Percentiles rank a stretch among this genome's conserved stretches.
Conservation (phyloP, 2,113 vertebrate species). For the Aphelocoma coerulescens region DNA sequence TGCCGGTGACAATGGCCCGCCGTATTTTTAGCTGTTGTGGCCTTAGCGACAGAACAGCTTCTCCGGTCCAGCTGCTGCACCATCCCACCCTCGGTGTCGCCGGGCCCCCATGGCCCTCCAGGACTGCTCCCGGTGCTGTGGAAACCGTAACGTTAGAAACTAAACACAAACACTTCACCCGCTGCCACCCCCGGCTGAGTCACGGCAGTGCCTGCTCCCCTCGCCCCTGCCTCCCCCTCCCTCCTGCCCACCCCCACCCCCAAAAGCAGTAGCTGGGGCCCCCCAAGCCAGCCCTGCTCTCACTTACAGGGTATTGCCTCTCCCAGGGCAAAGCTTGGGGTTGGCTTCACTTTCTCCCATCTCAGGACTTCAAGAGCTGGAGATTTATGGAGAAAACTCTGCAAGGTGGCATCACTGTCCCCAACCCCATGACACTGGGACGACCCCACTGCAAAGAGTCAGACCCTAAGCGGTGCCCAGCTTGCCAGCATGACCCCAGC, state of each 20-base stretch:
- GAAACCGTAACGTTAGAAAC: constrained; percentile 56
- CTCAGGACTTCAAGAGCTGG: background rate
- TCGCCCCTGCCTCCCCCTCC: background rate
- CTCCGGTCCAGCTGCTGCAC: background rate
- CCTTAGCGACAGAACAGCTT: background rate
- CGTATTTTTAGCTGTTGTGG: constrained; percentile 51
- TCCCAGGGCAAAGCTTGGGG: background rate
- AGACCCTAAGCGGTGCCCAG: accelerated
- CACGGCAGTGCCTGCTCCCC: background rate
- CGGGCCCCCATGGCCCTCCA: background rate
- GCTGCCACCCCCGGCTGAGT: constrained; percentile 45
- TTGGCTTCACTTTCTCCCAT: background rate
- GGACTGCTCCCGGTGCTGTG: constrained; percentile 7
- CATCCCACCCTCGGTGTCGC: background rate
- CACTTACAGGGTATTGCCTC: background rate
- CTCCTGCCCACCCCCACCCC: background rate
- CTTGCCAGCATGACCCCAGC: background rate
- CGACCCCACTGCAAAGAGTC: accelerated
- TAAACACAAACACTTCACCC: constrained; percentile 43
- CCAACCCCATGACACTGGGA: accelerated
- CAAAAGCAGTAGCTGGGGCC: background rate
- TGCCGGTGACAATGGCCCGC: background rate
- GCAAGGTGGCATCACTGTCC: background rate
- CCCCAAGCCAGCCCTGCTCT: background rate
- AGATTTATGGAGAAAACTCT: background rate